Evolutionary conservation across 2,113 vertebrate species (phyloP).

Genomic region (Lynx canadensis): DNA sequence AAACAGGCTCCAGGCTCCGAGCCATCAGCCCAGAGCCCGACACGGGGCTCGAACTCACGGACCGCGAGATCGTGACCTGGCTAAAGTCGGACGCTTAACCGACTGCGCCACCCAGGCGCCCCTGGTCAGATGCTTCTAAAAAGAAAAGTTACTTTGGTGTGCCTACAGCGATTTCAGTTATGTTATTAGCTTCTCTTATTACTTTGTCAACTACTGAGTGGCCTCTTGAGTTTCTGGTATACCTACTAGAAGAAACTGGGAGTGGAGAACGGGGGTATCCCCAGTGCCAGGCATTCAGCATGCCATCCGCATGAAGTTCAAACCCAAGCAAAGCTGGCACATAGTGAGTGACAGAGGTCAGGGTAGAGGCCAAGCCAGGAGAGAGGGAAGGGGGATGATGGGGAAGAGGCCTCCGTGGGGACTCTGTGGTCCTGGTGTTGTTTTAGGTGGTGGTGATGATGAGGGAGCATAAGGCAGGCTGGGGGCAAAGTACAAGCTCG

Average conservation of each 20-base stretch:
- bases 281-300: fast-evolving
- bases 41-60: no score
- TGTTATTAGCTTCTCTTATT: not conserved
- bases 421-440: fast-evolving
- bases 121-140: not conserved
- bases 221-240: not conserved
- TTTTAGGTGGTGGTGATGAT: no score
- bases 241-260: not conserved
- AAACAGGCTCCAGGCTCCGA: no score
- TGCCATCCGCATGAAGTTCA: not conserved
- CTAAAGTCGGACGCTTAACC: no score
- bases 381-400: fast-evolving
- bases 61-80: no score
- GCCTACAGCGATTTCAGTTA: no score
- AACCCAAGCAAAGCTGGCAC: not conserved
- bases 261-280: fast-evolving
- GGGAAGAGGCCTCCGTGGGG: fast-evolving
- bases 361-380: not conserved
- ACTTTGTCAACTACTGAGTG: not conserved
- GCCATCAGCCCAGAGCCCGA: no score
- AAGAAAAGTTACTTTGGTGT: not conserved
- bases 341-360: fast-evolving
- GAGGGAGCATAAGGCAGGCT: no score
- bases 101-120: no score
- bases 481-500: no score